A percentile compares a stretch with the other conserved stretches of the same genome.
Evolutionary conservation across 2,113 vertebrate genomes (phyloP).

Genomic region (Galbula dea): DNA sequence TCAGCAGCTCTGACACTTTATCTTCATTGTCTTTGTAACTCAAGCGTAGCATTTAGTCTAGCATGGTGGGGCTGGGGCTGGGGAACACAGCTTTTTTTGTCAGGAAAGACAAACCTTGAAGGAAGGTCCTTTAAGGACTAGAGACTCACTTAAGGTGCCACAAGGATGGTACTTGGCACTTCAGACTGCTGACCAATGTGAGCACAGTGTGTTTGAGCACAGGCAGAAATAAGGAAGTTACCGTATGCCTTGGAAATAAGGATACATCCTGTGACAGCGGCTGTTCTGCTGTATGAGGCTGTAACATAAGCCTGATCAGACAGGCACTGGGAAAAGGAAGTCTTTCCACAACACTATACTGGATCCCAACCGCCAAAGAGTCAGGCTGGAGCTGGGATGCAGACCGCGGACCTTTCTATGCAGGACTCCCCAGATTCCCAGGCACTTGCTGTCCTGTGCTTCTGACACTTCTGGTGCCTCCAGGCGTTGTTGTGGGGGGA

Average conservation of each 20-base stretch:
- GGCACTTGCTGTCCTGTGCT: background rate
- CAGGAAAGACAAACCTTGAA: background rate
- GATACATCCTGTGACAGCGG: background rate
- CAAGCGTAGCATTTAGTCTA: background rate
- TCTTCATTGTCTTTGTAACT: background rate
- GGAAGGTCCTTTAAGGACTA: slow-evolving; percentile 59
- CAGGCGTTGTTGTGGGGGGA: background rate
- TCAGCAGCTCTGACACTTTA: background rate
- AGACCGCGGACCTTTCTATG: background rate
- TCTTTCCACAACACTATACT: background rate
- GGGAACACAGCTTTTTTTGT: background rate
- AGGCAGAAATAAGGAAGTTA: background rate
- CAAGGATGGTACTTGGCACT: slow-evolving; percentile 25
- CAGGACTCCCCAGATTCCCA: background rate
- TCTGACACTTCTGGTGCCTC: background rate
- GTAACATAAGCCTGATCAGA: background rate
- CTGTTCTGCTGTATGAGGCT: background rate
- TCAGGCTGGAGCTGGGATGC: background rate
- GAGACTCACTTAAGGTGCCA: background rate
- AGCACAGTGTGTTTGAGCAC: slow-evolving; percentile 17
- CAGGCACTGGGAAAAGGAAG: background rate
- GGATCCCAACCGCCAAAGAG: background rate
- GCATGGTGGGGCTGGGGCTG: background rate
- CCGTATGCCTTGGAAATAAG: background rate
- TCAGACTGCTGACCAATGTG: slow-evolving; percentile 27